phyloP scores from a whole-genome alignment of 2,113 vertebrate genomes.

The human region GRCh38 chr14:30521501-30522000 shows the following conservation, averaged over 20 bases:
- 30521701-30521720: slow-evolving; percentile 27
- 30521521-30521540: slow-evolving; percentile 71
- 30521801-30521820: slow-evolving; percentile 16
- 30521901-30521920: not conserved
- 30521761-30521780: not conserved
- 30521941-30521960: slow-evolving; percentile 61
- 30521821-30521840: slow-evolving; percentile 39
- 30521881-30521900: slow-evolving; percentile 20
- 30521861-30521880: not conserved
- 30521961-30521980: slow-evolving; percentile 60
- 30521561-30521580: slow-evolving; percentile 48
- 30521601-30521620: slow-evolving; percentile 56
- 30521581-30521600: slow-evolving; percentile 58
- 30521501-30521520: slow-evolving; percentile 62
- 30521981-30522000: slow-evolving; percentile 69
- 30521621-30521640: slow-evolving; percentile 66
- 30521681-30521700: slow-evolving; percentile 29
- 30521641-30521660: slow-evolving; percentile 58
- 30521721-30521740: not conserved
- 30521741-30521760: not conserved
- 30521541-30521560: slow-evolving; percentile 69
- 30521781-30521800: slow-evolving; percentile 40
- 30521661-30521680: not conserved
- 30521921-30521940: not conserved
- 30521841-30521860: not conserved